Base-by-base conservation (phyloP, 2,888 invertebrate genomes). In the Poecilobothrus nobilitatus region DNA sequence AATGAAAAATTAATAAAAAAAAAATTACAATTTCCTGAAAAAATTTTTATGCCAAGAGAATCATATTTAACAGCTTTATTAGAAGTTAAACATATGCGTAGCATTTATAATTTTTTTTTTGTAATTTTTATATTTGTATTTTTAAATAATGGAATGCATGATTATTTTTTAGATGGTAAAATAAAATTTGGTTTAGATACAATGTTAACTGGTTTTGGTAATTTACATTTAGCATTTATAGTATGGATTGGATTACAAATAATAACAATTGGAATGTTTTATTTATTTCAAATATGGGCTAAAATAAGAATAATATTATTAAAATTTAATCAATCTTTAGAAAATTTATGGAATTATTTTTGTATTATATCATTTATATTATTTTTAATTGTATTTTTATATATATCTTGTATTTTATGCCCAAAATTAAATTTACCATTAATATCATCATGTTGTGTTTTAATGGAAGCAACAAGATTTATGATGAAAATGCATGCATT, bases 401-500 rank as follows among this genome's bases (percentile, higher is more conserved):
- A 76, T 68, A 72, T 77, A 4, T 75, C 77, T 21, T 75, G 78
- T 2, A 74, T 73, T 21, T 69, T 77, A 12, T 79, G 79, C 53
- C 69, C 77, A 0, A 74, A 75, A 70, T 74, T 79, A n/a, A 70
- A 76, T 44, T 70, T 81, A 66, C 77, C 79, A 21, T 79, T 79
- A 68, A 75, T 76, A 53, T 76, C 78, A 5, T 76, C 76, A 7
- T 75, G 76, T 8, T 75, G 80, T 86, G 69, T 81, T 66, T 73
- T 81, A 8, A 70, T 80, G 67, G 81, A 81, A 70, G 77, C 77
- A 90, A 85, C 90, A 15, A 87, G 96, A 12, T 82, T 94, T 67
- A 78, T 90, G 68, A 96, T 97, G 96, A 97, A 97, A 83, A 86
- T 88, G 63, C 90, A 95, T 78, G 90, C 95, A 0, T 92, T 91